Evolutionary conservation across 2,888 invertebrate genomes (phyloP).

Genomic region (Callinectes sapidus): DNA sequence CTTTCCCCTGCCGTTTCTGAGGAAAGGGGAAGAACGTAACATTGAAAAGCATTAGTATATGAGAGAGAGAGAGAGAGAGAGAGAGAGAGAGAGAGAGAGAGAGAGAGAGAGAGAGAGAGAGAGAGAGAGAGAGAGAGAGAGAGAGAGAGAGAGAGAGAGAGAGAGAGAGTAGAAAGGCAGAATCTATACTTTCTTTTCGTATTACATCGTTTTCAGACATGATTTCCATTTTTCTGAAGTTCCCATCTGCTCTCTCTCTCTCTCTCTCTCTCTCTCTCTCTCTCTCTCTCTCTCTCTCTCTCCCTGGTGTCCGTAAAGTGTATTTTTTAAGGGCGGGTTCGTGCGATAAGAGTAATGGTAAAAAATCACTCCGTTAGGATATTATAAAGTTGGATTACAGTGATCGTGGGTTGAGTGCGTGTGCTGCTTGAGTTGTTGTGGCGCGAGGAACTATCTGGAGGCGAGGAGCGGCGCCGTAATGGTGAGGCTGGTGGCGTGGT

Average conservation of each 20-base stretch:
- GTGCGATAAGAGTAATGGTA: not conserved
- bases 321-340: not conserved
- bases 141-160: too few relatives aligned
- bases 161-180: too few relatives aligned
- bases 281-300: slow-evolving; percentile 39
- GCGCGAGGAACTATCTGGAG: not conserved
- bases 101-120: too few relatives aligned
- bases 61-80: too few relatives aligned
- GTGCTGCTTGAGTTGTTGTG: slow-evolving; percentile 27
- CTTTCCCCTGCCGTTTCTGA: not conserved
- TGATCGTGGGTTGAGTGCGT: not conserved
- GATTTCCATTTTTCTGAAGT: not conserved
- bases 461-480: slow-evolving; percentile 16
- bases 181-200: not conserved
- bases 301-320: not conserved
- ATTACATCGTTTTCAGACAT: not conserved
- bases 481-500: slow-evolving; percentile 35
- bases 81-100: too few relatives aligned
- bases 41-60: not conserved
- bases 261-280: slow-evolving; percentile 44
- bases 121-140: too few relatives aligned
- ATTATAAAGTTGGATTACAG: slow-evolving; percentile 12
- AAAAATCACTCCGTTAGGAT: slow-evolving; percentile 23
- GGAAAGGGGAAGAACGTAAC: not conserved
- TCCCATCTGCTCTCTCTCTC: not conserved